phyloP scores from a whole-genome alignment of 2,113 vertebrate genomes.

The Xenopus tropicalis region UCB_Xtro_10.0 CM004446.2:140727001-140727500 shows the following conservation, averaged over 20 bases:
- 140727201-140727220: slow-evolving; percentile 36
- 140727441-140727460: slow-evolving; percentile 37
- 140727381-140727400: slow-evolving; percentile 51
- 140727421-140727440: slow-evolving; percentile 52
- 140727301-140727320: slow-evolving; percentile 56
- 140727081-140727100: neutral
- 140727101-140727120: slow-evolving; percentile 50
- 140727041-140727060: too few species aligned
- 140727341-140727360: slow-evolving; percentile 47
- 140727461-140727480: neutral
- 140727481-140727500: neutral
- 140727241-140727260: slow-evolving; percentile 56
- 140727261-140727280: slow-evolving; percentile 42
- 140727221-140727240: slow-evolving; percentile 50
- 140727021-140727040: too few species aligned
- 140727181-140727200: slow-evolving; percentile 44
- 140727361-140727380: slow-evolving; percentile 56
- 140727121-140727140: slow-evolving; percentile 25
- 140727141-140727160: slow-evolving; percentile 39
- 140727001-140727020: too few species aligned
- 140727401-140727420: slow-evolving; percentile 55
- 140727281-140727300: slow-evolving; percentile 42
- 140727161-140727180: slow-evolving; percentile 44
- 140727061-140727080: too few species aligned
- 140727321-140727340: slow-evolving; percentile 33